Evolutionary conservation across 2,113 vertebrate species (phyloP).

Genomic region (Tretioscincus oriximinensis): DNA sequence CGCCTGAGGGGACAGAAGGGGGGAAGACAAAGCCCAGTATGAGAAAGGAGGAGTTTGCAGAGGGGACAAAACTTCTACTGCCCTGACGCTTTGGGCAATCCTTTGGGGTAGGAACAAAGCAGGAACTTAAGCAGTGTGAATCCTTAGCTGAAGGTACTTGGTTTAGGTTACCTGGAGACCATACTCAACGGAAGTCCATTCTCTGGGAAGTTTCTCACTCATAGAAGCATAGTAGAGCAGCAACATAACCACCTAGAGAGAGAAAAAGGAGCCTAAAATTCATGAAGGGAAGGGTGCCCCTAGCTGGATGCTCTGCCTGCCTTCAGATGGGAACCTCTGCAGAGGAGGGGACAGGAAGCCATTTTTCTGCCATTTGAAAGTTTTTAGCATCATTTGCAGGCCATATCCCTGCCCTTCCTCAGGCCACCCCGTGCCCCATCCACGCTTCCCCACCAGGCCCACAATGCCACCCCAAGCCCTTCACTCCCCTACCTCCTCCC

Average conservation of each 20-base stretch:
- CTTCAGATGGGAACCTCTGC: background rate
- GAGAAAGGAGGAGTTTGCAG: background rate
- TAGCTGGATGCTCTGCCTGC: background rate
- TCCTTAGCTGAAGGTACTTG: too few species aligned
- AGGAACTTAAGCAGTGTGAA: too few species aligned
- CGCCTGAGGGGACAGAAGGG: slow-evolving; percentile 60
- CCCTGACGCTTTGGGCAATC: background rate
- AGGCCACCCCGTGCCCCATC: too few species aligned
- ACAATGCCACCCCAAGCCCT: too few species aligned
- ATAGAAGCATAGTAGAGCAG: slow-evolving; percentile 84
- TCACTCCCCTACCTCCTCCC: too few species aligned
- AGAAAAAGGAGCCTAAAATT: background rate
- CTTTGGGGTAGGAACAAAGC: background rate
- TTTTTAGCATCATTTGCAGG: too few species aligned
- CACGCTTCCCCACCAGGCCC: too few species aligned
- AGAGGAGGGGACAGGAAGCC: background rate
- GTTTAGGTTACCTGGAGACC: slow-evolving; percentile 79
- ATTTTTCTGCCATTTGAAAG: too few species aligned
- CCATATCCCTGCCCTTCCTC: too few species aligned
- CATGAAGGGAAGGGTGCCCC: too few species aligned
- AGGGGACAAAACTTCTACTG: rapidly evolving
- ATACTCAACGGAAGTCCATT: slow-evolving; percentile 76
- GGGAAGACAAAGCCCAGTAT: background rate
- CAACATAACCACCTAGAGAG: slow-evolving; percentile 71
- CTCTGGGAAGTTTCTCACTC: slow-evolving; percentile 70